Evolutionary conservation across 2,888 invertebrate genomes (phyloP).

Genomic region (Nowickia ferox): DNA sequence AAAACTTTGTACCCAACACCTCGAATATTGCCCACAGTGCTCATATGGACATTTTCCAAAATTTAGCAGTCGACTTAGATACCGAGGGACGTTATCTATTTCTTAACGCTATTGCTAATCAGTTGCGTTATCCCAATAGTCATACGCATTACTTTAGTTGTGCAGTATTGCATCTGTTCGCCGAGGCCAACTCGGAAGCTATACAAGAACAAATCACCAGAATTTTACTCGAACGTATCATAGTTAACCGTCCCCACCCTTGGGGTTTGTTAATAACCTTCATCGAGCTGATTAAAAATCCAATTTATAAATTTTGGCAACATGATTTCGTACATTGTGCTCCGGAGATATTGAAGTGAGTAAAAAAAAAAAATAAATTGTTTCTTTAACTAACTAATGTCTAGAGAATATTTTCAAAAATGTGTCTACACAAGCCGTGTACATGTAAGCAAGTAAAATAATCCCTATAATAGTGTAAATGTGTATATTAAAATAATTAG

Average conservation of each 20-base stretch:
- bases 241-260: constrained; percentile 99
- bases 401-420: no score
- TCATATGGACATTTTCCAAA: constrained; percentile 99
- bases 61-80: constrained; percentile 98
- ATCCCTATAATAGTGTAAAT: no score
- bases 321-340: constrained; percentile 99
- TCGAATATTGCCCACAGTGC: constrained; percentile 99
- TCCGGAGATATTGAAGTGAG: constrained; percentile 99
- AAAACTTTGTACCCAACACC: constrained; percentile 96
- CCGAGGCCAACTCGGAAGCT: constrained; percentile 97
- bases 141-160: constrained; percentile 99
- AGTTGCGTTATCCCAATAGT: constrained; percentile 99
- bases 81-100: constrained; percentile 98
- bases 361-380: constrained; percentile 72
- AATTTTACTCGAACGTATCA: constrained; percentile 97
- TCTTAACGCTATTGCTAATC: constrained; percentile 99
- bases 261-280: constrained; percentile 99
- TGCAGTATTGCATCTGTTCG: constrained; percentile 97
- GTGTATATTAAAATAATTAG: no score
- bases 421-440: no score
- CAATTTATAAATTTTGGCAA: constrained; percentile 98
- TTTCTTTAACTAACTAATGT: neutral
- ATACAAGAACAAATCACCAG: constrained; percentile 99
- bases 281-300: constrained; percentile 99
- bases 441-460: no score